phyloP scores from a whole-genome alignment of 2,797 vertebrate genomes.

The Florisuga fusca region DNA sequence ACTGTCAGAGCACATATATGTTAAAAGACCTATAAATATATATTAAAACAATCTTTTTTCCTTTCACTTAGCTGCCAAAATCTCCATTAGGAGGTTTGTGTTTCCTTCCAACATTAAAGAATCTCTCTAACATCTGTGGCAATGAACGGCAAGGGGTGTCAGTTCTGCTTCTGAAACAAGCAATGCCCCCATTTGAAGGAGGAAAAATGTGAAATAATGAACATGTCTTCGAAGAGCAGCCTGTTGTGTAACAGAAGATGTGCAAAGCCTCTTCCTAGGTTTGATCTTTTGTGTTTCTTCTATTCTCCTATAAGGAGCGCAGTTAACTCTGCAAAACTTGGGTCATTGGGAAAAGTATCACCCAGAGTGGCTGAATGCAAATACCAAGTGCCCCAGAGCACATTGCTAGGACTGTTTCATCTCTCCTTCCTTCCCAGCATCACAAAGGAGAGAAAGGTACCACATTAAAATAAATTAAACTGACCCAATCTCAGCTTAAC shows the following conservation, averaged over 20 bases:
- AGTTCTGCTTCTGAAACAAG: conserved; percentile 45
- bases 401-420: neutral
- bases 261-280: neutral
- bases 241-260: neutral
- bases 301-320: neutral
- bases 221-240: neutral
- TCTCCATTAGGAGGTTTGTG: conserved; percentile 67
- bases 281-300: neutral
- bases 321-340: neutral
- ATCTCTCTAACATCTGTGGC: conserved; percentile 48
- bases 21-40: conserved; percentile 62
- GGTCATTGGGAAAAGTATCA: neutral
- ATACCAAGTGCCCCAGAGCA: neutral
- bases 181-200: conserved; percentile 13
- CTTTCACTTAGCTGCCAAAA: conserved; percentile 66
- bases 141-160: conserved; percentile 32
- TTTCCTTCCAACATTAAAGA: conserved; percentile 67
- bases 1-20: conserved; percentile 51
- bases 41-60: conserved; percentile 67
- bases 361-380: neutral
- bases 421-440: neutral
- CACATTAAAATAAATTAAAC: neutral
- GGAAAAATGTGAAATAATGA: conserved; percentile 40
- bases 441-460: neutral
- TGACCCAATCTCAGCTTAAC: neutral